Conservation (phyloP, 2,888 invertebrate species). For the Hyposoter didymator region DNA sequence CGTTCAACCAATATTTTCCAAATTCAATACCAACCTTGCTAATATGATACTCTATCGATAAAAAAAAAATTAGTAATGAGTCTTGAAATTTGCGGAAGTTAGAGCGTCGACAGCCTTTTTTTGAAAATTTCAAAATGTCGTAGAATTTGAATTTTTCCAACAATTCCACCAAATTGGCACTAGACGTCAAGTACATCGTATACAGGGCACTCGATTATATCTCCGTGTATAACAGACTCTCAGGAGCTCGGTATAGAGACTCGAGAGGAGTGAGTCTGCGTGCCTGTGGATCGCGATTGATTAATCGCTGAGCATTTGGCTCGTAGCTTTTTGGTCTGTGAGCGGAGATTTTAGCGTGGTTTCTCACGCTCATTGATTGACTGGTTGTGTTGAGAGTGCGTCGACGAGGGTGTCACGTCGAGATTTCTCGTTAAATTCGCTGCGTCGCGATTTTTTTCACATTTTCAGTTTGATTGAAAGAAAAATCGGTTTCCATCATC, state of each 20-base stretch:
- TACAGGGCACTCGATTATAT: slow-evolving; percentile 35
- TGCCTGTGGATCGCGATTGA: slow-evolving; percentile 17
- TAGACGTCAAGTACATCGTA: slow-evolving; percentile 59
- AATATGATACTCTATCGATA: too few species aligned
- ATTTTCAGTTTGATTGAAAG: not conserved
- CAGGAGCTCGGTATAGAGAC: slow-evolving; percentile 16
- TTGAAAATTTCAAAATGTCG: too few species aligned
- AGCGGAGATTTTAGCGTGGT: slow-evolving; percentile 36
- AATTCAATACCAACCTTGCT: too few species aligned
- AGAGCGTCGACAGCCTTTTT: too few species aligned
- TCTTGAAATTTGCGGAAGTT: too few species aligned
- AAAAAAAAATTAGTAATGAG: too few species aligned
- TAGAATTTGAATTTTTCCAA: too few species aligned
- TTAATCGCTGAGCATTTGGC: slow-evolving; percentile 47
- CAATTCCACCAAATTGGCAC: not conserved
- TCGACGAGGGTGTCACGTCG: not conserved
- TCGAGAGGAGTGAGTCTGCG: slow-evolving; percentile 28
- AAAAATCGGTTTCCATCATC: not conserved
- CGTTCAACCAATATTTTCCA: too few species aligned
- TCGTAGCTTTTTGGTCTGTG: slow-evolving; percentile 23
- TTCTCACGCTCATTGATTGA: slow-evolving; percentile 37
- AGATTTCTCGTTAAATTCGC: not conserved
- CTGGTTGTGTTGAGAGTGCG: not conserved
- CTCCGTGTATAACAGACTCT: slow-evolving; percentile 16
- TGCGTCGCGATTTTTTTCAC: too few species aligned